Evolutionary conservation across 2,113 vertebrate genomes (phyloP).

Genomic region (Platichthys flesus): DNA sequence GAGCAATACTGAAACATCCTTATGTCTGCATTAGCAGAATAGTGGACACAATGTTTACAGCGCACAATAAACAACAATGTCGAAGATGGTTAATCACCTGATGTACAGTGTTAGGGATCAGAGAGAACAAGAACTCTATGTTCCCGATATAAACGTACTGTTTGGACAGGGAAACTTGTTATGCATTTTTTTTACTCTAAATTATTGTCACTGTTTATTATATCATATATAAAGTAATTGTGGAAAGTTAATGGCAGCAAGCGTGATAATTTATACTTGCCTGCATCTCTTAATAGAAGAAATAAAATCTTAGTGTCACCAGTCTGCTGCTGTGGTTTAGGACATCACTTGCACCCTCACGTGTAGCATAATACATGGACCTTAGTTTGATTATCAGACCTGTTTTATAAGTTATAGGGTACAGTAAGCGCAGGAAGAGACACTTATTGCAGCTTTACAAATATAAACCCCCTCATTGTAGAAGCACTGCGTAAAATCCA

Average conservation of each 20-base stretch:
- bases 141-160: conserved; percentile 10
- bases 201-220: neutral
- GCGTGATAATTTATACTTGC: neutral
- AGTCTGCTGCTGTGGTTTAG: too few relatives aligned
- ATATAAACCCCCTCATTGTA: conserved; percentile 16
- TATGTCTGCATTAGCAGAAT: conserved; percentile 90
- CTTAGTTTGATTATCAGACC: neutral
- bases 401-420: neutral
- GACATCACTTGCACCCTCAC: too few relatives aligned
- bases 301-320: too few relatives aligned
- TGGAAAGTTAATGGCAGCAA: neutral
- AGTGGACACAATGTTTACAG: conserved; percentile 66
- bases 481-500: conserved; percentile 30
- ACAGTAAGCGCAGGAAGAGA: conserved; percentile 1
- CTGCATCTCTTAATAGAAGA: neutral
- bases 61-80: conserved; percentile 47
- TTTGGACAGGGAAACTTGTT: neutral
- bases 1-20: conserved; percentile 83
- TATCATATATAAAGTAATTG: neutral
- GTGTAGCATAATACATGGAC: too few relatives aligned
- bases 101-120: conserved; percentile 43
- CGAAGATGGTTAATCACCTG: conserved; percentile 50
- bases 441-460: conserved; percentile 15
- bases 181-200: neutral
- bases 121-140: conserved; percentile 33